These are phyloP conservation scores for Kryptolebias ocellatus DNA, from an alignment of 2,797 vertebrate species.

Conservation along the genomic window DNA sequence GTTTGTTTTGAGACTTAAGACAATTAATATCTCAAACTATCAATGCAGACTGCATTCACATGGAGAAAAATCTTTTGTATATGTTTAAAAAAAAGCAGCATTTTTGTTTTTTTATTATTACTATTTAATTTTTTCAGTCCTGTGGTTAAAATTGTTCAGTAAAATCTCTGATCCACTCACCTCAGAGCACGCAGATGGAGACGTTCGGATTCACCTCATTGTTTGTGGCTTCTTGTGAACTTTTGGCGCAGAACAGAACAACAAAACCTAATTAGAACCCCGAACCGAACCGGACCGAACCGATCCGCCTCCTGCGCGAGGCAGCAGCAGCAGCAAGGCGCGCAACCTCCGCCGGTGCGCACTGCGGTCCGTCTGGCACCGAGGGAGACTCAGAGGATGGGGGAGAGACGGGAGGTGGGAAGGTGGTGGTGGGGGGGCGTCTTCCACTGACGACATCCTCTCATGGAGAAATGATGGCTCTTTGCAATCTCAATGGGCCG, in stretches of 20 bases:
- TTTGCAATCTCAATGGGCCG: neutral
- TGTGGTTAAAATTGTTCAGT: too few species aligned
- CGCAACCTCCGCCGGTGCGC: constrained; percentile 31
- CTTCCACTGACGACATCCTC: constrained; percentile 4
- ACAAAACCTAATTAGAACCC: neutral
- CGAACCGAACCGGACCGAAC: neutral
- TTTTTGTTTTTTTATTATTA: too few species aligned
- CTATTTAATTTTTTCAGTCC: neutral
- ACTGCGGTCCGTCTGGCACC: constrained; percentile 24
- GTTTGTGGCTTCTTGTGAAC: constrained; percentile 3
- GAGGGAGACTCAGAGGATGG: constrained; percentile 7
- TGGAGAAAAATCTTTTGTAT: too few species aligned
- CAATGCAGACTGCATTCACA: too few species aligned
- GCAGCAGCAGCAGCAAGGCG: constrained; percentile 10
- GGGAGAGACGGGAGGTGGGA: constrained; percentile 7
- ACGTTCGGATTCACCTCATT: constrained; percentile 10
- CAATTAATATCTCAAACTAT: too few species aligned
- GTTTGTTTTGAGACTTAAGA: too few species aligned
- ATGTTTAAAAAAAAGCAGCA: too few species aligned
- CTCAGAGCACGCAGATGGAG: constrained; percentile 28
- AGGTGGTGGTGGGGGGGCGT: constrained; percentile 18
- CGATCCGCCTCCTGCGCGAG: neutral
- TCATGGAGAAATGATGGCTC: neutral
- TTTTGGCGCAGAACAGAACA: neutral
- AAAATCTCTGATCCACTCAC: constrained; percentile 41